Evolutionary conservation across 2,888 invertebrate species (phyloP).

Genomic region (Xestia xanthographa): DNA sequence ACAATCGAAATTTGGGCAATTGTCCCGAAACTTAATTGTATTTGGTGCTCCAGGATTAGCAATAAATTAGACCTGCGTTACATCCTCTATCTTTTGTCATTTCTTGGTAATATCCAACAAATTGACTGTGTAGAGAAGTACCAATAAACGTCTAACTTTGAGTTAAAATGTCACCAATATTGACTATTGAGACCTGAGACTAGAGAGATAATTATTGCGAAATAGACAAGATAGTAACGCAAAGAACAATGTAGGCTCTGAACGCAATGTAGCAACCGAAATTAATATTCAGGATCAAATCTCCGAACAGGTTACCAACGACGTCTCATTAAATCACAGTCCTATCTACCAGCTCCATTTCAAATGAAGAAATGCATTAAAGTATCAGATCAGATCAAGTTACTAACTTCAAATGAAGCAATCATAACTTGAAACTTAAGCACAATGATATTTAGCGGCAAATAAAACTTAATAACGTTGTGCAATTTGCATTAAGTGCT

Average conservation of each 20-base stretch:
- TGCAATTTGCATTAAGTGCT: conserved; percentile 66
- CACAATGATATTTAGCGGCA: conserved; percentile 62
- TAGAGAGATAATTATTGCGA: conserved; percentile 19
- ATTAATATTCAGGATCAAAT: conserved; percentile 53
- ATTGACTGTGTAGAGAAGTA: not conserved
- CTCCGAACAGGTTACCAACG: conserved; percentile 55
- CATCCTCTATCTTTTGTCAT: not conserved
- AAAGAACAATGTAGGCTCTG: conserved; percentile 26
- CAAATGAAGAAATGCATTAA: conserved; percentile 62
- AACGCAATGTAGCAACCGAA: conserved; percentile 32
- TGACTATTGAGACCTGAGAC: conserved; percentile 1
- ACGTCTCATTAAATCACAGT: conserved; percentile 49
- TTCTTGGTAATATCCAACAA: not conserved
- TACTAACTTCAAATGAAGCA: conserved; percentile 59
- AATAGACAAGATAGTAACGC: conserved; percentile 16
- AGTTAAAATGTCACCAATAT: conserved; percentile 2
- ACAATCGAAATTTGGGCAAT: too few species aligned
- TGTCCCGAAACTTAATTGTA: too few species aligned
- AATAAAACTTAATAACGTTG: conserved; percentile 64
- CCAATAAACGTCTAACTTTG: not conserved
- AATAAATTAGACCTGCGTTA: not conserved
- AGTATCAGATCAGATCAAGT: conserved; percentile 58
- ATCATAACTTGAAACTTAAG: conserved; percentile 62
- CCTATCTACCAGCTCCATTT: conserved; percentile 44
- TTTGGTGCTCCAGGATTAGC: not conserved